These are phyloP conservation scores for Chrysolina oricalcia DNA, from an alignment of 2,888 invertebrate species.

Conservation along the genomic window DNA sequence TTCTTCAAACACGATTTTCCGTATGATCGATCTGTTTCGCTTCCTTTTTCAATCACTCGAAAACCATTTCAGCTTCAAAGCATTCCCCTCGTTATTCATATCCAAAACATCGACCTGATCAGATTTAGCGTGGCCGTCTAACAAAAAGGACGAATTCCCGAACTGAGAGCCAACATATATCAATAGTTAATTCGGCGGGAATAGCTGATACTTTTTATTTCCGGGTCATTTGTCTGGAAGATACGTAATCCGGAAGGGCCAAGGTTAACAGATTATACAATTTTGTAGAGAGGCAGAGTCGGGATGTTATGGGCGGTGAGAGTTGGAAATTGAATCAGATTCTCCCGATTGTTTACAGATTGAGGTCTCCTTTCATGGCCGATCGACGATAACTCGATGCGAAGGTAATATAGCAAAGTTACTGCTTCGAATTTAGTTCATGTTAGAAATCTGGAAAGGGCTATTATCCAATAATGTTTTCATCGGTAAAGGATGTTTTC, in stretches of 20 bases:
- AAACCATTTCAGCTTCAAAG: slow-evolving; percentile 12
- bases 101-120: slow-evolving; percentile 31
- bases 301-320: background rate
- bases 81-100: slow-evolving; percentile 34
- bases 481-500: no score
- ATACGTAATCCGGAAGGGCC: slow-evolving; percentile 39
- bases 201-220: slow-evolving; percentile 41
- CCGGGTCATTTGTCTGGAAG: slow-evolving; percentile 39
- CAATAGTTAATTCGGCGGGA: slow-evolving; percentile 38
- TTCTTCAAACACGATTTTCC: slow-evolving; percentile 14
- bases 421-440: background rate
- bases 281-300: slow-evolving; percentile 25
- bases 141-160: slow-evolving; percentile 37
- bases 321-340: slow-evolving; percentile 7
- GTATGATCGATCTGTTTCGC: slow-evolving; percentile 8
- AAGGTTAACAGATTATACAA: slow-evolving; percentile 39
- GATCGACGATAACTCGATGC: background rate
- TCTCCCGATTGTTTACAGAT: slow-evolving; percentile 1
- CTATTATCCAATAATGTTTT: no score
- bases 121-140: slow-evolving; percentile 14
- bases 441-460: no score
- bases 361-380: background rate
- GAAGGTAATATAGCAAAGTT: background rate
- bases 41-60: slow-evolving; percentile 11
- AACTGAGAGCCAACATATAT: slow-evolving; percentile 37